Evolutionary conservation across 2,888 invertebrate species (phyloP).

Genomic region (Limnephilus auricula): DNA sequence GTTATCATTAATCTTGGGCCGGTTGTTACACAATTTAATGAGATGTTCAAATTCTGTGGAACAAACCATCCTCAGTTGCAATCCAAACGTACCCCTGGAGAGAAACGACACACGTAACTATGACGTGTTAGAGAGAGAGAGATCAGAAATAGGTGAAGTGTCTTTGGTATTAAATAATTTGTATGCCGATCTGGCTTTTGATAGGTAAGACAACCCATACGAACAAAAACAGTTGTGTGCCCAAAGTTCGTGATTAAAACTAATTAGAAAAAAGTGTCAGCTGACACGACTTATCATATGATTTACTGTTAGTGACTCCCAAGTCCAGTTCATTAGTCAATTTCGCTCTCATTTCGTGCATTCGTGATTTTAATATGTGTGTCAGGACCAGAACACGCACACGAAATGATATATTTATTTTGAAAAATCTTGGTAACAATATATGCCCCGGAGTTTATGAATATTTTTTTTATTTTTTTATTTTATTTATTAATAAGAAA

Average conservation of each 20-base stretch:
- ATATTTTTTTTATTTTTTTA: no score
- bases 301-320: background rate
- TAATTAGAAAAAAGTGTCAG: constrained; percentile 20
- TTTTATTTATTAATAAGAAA: no score
- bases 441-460: background rate
- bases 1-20: no score
- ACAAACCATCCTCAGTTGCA: no score
- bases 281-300: constrained; percentile 5
- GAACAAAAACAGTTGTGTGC: background rate
- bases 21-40: no score
- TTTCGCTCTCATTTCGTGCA: constrained; percentile 28
- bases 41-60: no score
- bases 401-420: background rate
- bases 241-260: constrained; percentile 20
- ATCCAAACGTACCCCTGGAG: no score
- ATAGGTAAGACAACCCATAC: background rate
- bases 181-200: background rate
- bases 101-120: no score
- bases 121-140: background rate
- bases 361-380: constrained; percentile 7
- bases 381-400: background rate
- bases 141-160: background rate
- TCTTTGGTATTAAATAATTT: background rate
- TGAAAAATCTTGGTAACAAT: background rate
- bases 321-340: constrained; percentile 10